A percentile compares a stretch with the other conserved stretches of the same genome.
Conservation (phyloP, 2,888 invertebrate genomes). For the Linnaemya vulpina region DNA sequence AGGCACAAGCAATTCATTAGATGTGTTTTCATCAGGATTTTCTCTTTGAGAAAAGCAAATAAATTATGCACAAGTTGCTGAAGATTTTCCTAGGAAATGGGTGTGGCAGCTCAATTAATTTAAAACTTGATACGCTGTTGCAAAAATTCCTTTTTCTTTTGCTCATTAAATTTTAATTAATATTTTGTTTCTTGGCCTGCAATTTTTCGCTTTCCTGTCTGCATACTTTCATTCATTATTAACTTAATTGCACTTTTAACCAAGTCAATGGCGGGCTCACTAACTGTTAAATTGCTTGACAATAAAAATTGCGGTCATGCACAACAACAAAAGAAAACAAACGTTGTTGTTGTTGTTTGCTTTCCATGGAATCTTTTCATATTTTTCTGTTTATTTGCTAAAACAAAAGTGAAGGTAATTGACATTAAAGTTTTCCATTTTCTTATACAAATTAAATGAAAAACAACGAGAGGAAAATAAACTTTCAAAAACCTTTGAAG, state of each 20-base stretch:
- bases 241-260: constrained; percentile 39
- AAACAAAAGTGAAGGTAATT: constrained; percentile 31
- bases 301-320: constrained; percentile 54
- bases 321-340: constrained; percentile 16
- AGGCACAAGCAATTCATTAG: neutral
- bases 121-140: neutral
- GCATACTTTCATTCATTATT: constrained; percentile 14
- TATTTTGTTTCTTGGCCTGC: neutral
- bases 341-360: constrained; percentile 1
- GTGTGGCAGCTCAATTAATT: neutral
- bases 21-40: neutral
- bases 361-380: constrained; percentile 34
- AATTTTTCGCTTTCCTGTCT: neutral
- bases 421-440: constrained; percentile 9
- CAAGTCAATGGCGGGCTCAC: constrained; percentile 12
- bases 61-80: constrained; percentile 5
- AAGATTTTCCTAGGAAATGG: neutral
- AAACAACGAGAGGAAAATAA: neutral
- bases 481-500: constrained; percentile 43
- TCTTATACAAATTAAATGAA: neutral
- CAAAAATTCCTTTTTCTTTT: too few species aligned
- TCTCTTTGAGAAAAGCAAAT: neutral
- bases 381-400: neutral
- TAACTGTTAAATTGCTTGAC: constrained; percentile 8
- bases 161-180: neutral